Percentiles rank a stretch among this genome's conserved stretches.
Conservation (phyloP, 2,113 vertebrate genomes). For the Aleadryas rufinucha region DNA sequence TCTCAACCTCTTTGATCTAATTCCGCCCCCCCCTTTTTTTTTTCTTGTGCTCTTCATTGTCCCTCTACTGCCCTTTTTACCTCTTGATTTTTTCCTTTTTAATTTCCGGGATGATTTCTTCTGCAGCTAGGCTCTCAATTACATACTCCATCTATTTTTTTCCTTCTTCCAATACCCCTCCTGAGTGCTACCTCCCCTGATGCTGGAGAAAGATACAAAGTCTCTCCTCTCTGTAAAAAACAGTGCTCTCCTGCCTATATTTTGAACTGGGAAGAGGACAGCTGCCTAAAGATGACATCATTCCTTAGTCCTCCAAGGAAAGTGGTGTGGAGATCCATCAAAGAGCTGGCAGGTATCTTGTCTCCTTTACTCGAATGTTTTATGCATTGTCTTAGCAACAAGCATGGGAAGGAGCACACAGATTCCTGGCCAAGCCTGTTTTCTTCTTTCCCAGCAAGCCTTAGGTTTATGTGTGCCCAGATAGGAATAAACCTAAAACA, state of each 20-base stretch:
- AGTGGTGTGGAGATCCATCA: not conserved
- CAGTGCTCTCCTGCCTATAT: not conserved
- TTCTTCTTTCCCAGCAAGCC: not conserved
- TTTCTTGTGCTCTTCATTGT: not conserved
- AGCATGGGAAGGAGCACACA: not conserved
- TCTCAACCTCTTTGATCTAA: not conserved
- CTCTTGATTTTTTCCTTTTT: not conserved
- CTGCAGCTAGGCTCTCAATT: not conserved
- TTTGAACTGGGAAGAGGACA: not conserved
- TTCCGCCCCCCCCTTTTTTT: not conserved
- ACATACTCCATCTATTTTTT: not conserved
- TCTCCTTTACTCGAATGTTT: not conserved
- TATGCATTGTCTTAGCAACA: not conserved
- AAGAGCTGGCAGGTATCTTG: slow-evolving; percentile 14
- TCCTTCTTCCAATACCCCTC: not conserved
- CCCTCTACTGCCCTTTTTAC: not conserved
- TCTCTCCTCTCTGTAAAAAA: not conserved
- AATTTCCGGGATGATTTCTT: not conserved
- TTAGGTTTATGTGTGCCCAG: not conserved
- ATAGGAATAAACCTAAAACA: not conserved
- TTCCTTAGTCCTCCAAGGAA: not conserved
- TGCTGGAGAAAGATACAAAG: slow-evolving; percentile 4
- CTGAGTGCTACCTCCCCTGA: not conserved
- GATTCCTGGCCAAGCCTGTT: not conserved
- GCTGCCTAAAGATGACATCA: not conserved